Evolutionary conservation across 2,113 vertebrate species (phyloP), one percentile per base, ranked within the genome.

Genomic region (Sterrhoptilus dennistouni): DNA sequence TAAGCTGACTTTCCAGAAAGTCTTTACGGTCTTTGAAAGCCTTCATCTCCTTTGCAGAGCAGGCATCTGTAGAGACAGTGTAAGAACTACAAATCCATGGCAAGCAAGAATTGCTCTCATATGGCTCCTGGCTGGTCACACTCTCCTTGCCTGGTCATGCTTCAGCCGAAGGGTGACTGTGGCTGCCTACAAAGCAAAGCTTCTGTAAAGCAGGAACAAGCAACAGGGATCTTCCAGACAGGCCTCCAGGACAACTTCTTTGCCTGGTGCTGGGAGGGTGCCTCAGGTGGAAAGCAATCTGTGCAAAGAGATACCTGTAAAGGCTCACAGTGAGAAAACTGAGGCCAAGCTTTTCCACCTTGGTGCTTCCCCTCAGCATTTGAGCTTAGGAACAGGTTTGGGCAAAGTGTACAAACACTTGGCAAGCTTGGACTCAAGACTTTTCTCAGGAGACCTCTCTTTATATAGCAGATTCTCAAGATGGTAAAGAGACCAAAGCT

Each of bases 371-470:
- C 18, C n/a, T 63, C 33, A 29, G n/a, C 8, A 0, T 53, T 6
- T 49, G 14, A 21, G 36, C 24, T 36, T 40, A 40, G 9, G 11
- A 89, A 53, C 25, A 89, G 20, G 42, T 52, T 40, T 65, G 36
- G 21, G 38, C 17, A 28, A 87, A 87, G 14, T 6, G 8, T 38
- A 59, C 0, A 3, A 84, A 84, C 10, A 33, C 0, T 1, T 53
- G 22, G 12, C 1, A 3, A 57, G 16, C 14, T 38, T 47, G 15
- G 38, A 52, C 33, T 71, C 53, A 60, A 38, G 9, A 31, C 20
- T 15, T 78, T 70, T 50, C n/a, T 75, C n/a, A 61, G 29, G 45
- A 54, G 61, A 36, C 11, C 2, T 49, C 28, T 60, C 24, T 35
- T 80, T 22, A 21, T 12, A 52, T 24, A 77, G 33, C 17, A 65